These are phyloP conservation scores for Callimorpha dominula DNA, from an alignment of 2,888 invertebrate species.

Conservation along the genomic window DNA sequence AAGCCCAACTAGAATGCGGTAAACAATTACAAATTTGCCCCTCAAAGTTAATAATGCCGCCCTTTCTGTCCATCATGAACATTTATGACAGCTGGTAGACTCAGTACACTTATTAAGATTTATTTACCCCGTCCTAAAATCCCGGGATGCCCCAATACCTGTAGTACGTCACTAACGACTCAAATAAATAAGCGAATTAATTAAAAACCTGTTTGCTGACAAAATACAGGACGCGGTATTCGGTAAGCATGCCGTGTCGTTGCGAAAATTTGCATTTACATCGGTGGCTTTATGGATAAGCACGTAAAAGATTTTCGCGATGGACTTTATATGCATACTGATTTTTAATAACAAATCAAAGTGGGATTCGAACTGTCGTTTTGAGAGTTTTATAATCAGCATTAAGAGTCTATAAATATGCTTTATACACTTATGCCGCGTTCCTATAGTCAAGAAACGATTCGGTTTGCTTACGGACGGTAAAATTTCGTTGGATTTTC, in stretches of 20 bases:
- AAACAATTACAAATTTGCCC: neutral
- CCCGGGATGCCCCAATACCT: slow-evolving; percentile 26
- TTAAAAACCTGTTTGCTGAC: slow-evolving; percentile 79
- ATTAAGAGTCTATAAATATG: neutral
- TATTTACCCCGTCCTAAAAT: slow-evolving; percentile 1
- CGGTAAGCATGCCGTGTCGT: slow-evolving; percentile 39
- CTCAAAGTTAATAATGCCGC: neutral
- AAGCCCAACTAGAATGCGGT: neutral
- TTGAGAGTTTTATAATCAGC: slow-evolving; percentile 8
- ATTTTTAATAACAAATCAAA: slow-evolving; percentile 48
- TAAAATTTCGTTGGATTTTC: no score
- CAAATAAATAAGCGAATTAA: slow-evolving; percentile 77
- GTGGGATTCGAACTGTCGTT: slow-evolving; percentile 26
- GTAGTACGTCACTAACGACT: slow-evolving; percentile 39
- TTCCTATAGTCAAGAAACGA: no score
- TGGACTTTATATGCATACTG: slow-evolving; percentile 39
- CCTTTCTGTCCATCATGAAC: neutral
- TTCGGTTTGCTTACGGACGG: no score
- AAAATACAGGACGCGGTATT: slow-evolving; percentile 60
- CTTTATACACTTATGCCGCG: neutral
- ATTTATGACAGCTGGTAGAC: neutral
- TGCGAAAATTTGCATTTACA: slow-evolving; percentile 54
- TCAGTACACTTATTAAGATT: slow-evolving; percentile 6
- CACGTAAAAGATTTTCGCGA: slow-evolving; percentile 51
- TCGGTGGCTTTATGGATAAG: slow-evolving; percentile 50